Evolutionary conservation across 2,888 invertebrate species (phyloP).

Genomic region (Leptopilina syphax): DNA sequence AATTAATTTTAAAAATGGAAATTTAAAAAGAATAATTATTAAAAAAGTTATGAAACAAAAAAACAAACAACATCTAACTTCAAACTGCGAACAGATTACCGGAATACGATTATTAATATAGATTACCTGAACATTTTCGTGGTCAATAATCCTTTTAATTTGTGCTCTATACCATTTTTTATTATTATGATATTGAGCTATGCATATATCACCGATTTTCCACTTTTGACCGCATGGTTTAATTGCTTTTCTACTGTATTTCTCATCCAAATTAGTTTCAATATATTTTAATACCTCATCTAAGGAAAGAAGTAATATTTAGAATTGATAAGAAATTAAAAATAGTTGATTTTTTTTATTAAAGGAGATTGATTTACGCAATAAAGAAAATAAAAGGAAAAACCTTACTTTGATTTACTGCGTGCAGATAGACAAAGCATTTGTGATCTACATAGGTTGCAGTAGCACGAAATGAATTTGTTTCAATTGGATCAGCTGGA

Average conservation of each 20-base stretch:
- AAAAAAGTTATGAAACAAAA: too few relatives aligned
- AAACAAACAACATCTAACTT: too few relatives aligned
- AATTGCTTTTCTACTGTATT: neutral
- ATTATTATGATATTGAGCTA: constrained; percentile 83
- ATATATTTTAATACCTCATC: neutral
- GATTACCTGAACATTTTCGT: constrained; percentile 59
- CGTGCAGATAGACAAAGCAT: constrained; percentile 77
- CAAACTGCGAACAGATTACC: too few relatives aligned
- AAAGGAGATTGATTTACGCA: neutral
- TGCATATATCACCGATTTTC: constrained; percentile 81
- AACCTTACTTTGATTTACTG: constrained; percentile 57
- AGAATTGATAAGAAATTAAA: neutral
- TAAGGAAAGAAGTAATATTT: neutral
- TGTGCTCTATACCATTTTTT: constrained; percentile 85
- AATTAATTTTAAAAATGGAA: too few relatives aligned
- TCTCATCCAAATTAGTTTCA: neutral
- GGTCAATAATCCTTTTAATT: constrained; percentile 77
- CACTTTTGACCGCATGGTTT: neutral
- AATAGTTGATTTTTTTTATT: neutral
- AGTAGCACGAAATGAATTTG: constrained; percentile 79
- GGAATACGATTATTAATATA: too few relatives aligned
- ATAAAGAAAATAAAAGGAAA: constrained; percentile 45
- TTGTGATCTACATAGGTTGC: constrained; percentile 82
- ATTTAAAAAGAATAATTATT: too few relatives aligned
- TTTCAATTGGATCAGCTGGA: constrained; percentile 78